These are phyloP conservation scores for Trachelus iudaicus DNA, from an alignment of 2,888 invertebrate species.

Conservation along the genomic window DNA sequence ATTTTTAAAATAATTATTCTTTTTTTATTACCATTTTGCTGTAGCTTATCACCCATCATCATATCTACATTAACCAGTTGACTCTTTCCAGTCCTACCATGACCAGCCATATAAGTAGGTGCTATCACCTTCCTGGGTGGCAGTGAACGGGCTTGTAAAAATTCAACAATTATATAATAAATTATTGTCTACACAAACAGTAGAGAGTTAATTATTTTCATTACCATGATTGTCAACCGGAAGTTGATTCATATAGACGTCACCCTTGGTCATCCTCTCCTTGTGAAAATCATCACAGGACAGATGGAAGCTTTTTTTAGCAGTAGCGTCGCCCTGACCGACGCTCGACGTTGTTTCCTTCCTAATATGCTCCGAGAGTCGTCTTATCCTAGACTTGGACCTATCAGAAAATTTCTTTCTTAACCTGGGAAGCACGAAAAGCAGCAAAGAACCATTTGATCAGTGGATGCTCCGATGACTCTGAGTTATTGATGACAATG, in stretches of 20 bases:
- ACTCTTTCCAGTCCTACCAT: slow-evolving; percentile 26
- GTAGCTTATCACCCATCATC: slow-evolving; percentile 22
- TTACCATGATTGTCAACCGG: slow-evolving; percentile 38
- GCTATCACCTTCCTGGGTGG: slow-evolving; percentile 31
- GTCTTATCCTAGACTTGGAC: slow-evolving; percentile 56
- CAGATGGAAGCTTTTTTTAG: slow-evolving; percentile 48
- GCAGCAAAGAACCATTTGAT: slow-evolving; percentile 9
- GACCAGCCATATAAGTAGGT: slow-evolving; percentile 30
- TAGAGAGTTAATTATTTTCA: not conserved
- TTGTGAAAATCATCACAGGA: slow-evolving; percentile 54
- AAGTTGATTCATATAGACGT: slow-evolving; percentile 35
- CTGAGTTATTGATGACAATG: not conserved
- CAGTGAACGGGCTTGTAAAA: slow-evolving; percentile 27
- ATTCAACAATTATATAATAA: not conserved
- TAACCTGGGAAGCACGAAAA: slow-evolving; percentile 28
- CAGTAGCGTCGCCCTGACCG: slow-evolving; percentile 41
- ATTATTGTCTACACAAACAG: not conserved
- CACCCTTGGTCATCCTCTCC: slow-evolving; percentile 38
- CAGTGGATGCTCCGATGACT: not conserved
- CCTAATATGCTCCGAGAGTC: slow-evolving; percentile 57
- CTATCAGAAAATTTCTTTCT: slow-evolving; percentile 37
- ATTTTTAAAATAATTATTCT: not conserved
- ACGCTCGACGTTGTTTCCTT: slow-evolving; percentile 42
- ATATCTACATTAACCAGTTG: slow-evolving; percentile 26
- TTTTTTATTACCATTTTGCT: slow-evolving; percentile 22